These are phyloP conservation scores for Argyrosomus regius DNA, from an alignment of 2,797 vertebrate species.

Conservation along the genomic window DNA sequence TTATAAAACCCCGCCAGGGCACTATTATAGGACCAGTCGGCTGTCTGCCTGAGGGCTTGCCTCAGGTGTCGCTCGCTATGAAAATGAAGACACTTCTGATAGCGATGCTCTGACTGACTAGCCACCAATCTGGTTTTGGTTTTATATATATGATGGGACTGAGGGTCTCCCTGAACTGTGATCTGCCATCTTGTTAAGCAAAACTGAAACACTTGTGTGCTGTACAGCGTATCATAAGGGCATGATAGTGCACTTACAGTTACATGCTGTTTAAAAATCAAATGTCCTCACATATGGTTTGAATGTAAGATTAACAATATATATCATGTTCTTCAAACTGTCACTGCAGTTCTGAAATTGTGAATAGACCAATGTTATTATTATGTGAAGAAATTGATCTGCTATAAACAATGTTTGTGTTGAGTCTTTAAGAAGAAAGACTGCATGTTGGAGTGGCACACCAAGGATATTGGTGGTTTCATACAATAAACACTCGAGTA, in stretches of 20 bases:
- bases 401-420: not conserved
- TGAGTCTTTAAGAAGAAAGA: too few relatives aligned
- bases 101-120: constrained; percentile 21
- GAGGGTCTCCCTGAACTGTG: constrained; percentile 23
- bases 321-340: not conserved
- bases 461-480: not conserved
- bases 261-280: constrained; percentile 4
- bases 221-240: constrained; percentile 26
- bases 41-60: constrained; percentile 60
- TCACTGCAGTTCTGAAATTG: not conserved
- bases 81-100: constrained; percentile 43
- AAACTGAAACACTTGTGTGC: constrained; percentile 30
- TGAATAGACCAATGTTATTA: not conserved
- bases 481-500: not conserved
- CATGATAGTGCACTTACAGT: not conserved
- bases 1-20: constrained; percentile 35
- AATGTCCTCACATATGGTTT: not conserved
- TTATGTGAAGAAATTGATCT: not conserved
- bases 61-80: constrained; percentile 58
- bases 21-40: constrained; percentile 35
- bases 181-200: constrained; percentile 24
- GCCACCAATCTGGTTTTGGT: constrained; percentile 8
- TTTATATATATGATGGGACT: constrained; percentile 21
- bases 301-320: too few relatives aligned
- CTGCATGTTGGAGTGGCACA: not conserved